phyloP scores from a whole-genome alignment of 2,113 vertebrate species.

The Canis aureus region DNA sequence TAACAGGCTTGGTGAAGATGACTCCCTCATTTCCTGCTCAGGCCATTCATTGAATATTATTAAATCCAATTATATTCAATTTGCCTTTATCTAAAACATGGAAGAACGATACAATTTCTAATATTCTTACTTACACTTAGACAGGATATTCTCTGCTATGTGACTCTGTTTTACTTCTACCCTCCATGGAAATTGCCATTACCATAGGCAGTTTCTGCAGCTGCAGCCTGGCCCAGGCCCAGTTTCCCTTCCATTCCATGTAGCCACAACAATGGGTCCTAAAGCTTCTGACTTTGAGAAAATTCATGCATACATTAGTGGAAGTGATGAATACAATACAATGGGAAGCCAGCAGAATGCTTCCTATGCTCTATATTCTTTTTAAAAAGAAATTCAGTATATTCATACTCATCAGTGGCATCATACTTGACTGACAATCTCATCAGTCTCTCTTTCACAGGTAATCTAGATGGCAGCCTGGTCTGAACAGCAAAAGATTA shows the following conservation, averaged over 20 bases:
- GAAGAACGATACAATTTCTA: background rate
- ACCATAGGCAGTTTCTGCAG: background rate
- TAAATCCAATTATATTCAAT: background rate
- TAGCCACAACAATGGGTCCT: background rate
- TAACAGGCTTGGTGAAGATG: background rate
- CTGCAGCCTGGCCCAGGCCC: background rate
- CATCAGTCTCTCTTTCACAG: fast-evolving
- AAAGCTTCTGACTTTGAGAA: background rate
- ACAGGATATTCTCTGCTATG: background rate
- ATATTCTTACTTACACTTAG: background rate
- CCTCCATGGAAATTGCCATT: background rate
- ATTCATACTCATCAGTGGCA: background rate
- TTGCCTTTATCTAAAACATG: background rate
- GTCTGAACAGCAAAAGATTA: background rate
- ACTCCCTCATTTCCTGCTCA: background rate
- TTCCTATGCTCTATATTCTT: background rate
- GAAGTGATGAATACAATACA: background rate
- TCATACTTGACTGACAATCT: background rate
- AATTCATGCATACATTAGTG: background rate
- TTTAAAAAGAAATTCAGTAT: background rate
- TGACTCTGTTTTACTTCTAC: background rate
- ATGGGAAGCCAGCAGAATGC: background rate
- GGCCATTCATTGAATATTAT: background rate
- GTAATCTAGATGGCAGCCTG: background rate
- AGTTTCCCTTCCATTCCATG: background rate